Conservation (phyloP, 2,797 vertebrate species). For the Crenichthys baileyi region DNA sequence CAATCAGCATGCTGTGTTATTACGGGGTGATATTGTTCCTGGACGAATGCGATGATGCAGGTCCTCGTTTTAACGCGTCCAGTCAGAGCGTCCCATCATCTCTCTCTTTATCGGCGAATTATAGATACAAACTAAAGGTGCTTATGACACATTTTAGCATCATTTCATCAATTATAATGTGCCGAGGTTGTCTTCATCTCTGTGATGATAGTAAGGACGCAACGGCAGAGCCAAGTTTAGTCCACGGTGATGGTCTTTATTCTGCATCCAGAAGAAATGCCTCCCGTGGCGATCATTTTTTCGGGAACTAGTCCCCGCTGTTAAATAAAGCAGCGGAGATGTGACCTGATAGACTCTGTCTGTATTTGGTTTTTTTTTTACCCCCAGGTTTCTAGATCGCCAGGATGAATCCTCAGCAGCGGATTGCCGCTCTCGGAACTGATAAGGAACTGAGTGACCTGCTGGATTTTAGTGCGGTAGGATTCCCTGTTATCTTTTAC, state of each 20-base stretch:
- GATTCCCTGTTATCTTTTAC: slow-evolving; percentile 50
- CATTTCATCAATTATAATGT: not conserved
- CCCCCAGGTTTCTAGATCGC: slow-evolving; percentile 79
- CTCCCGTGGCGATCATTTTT: slow-evolving; percentile 44
- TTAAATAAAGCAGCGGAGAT: slow-evolving; percentile 36
- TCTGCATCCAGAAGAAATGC: slow-evolving; percentile 35
- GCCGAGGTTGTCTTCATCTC: slow-evolving; percentile 18
- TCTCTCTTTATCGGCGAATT: slow-evolving; percentile 5
- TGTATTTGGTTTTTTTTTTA: slow-evolving; percentile 2
- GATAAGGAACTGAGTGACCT: slow-evolving; percentile 99
- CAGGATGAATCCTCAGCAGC: slow-evolving; percentile 99
- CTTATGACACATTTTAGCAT: not conserved
- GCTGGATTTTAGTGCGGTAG: slow-evolving; percentile 99
- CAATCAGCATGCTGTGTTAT: slow-evolving; percentile 7
- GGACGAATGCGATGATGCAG: slow-evolving; percentile 55
- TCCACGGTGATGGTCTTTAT: slow-evolving; percentile 40
- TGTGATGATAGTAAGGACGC: not conserved
- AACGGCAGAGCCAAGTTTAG: slow-evolving; percentile 49
- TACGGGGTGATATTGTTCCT: slow-evolving; percentile 25
- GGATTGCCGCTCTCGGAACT: slow-evolving; percentile 98
- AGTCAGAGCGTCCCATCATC: slow-evolving; percentile 27
- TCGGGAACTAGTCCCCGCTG: slow-evolving; percentile 20
- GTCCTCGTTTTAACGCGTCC: slow-evolving; percentile 36
- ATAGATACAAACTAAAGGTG: slow-evolving; percentile 11
- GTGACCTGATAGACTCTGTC: slow-evolving; percentile 55